These are phyloP conservation scores for Nephrotoma appendiculata DNA, from an alignment of 2,888 invertebrate genomes.

Conservation along the genomic window DNA sequence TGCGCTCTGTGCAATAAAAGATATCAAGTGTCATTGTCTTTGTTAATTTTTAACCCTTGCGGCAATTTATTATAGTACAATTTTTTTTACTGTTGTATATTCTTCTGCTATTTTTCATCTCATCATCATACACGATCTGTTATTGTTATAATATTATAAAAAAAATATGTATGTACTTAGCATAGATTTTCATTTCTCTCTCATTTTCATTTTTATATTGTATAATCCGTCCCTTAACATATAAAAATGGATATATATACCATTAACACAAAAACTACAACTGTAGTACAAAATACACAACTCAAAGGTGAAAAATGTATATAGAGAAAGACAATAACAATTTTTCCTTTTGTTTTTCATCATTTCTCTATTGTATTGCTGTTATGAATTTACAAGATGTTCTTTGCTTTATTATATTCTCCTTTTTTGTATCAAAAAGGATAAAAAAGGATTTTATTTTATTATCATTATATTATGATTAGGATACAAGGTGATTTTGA, in stretches of 20 bases:
- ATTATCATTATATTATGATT: background rate
- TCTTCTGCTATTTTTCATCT: background rate
- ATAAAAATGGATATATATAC: background rate
- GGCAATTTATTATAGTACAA: constrained; percentile 4
- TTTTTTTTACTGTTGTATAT: background rate
- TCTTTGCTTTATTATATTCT: background rate
- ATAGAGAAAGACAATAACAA: background rate
- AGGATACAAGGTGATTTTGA: background rate
- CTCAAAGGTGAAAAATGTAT: background rate
- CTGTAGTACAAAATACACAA: background rate
- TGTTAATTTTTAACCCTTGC: constrained; percentile 5
- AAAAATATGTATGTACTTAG: background rate
- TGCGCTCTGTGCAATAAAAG: background rate
- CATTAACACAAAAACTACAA: background rate
- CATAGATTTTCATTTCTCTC: background rate
- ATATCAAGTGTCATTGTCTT: constrained; percentile 5
- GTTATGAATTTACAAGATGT: background rate
- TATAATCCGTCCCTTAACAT: background rate
- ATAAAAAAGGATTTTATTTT: background rate
- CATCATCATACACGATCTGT: background rate
- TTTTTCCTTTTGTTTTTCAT: background rate
- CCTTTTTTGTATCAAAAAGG: background rate
- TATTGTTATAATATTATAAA: background rate
- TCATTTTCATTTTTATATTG: background rate
- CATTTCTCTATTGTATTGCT: background rate